Evolutionary conservation across 2,113 vertebrate genomes (phyloP), one percentile per base, ranked within the genome.

Genomic region (Pipa parva): DNA sequence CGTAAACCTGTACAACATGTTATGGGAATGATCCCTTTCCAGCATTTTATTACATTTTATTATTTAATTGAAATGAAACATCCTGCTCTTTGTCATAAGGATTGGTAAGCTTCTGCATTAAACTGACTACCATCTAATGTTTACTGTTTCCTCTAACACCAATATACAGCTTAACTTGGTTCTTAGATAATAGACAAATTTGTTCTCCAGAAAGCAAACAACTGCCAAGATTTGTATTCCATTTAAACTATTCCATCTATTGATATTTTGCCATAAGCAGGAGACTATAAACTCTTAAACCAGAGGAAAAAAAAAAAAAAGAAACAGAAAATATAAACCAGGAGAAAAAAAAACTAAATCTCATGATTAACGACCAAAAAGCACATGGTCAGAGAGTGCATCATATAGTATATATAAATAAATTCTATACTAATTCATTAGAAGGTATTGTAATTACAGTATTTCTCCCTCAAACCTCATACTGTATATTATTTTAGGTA

Each of bases 181-280:
- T 51, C 48, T 45, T 61, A 61, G 65, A 68, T 59, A 50, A 51
- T 61, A 36, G 31, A 70, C 31, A 70, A 70, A 70, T 61, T 48
- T 61, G 66, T 70, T 70, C 57, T 70, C 57, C 66, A 70, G 66
- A 61, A 70, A 59, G 22, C 31, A 21, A 61, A 26, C 7, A 42
- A 61, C 33, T 45, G 31, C 57, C 57, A 70, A 59, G 21, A 60
- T 22, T 18, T 70, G 48, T 61, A 70, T 70, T 70, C 61, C 27
- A 70, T 70, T 70, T 54, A 52, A 61, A n/a, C 18, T 51, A 27
- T 61, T 70, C 36, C 50, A 50, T 70, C 52, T 65, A 29, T 61
- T 70, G 42, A 59, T 67, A 50, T 31, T 24, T 5, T 39, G 36
- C 51, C 66, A 60, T 61, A 58, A 70, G 52, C 58, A 27, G 5